Base-by-base conservation (phyloP, 2,797 vertebrate species). In the Semotilus atromaculatus region DNA sequence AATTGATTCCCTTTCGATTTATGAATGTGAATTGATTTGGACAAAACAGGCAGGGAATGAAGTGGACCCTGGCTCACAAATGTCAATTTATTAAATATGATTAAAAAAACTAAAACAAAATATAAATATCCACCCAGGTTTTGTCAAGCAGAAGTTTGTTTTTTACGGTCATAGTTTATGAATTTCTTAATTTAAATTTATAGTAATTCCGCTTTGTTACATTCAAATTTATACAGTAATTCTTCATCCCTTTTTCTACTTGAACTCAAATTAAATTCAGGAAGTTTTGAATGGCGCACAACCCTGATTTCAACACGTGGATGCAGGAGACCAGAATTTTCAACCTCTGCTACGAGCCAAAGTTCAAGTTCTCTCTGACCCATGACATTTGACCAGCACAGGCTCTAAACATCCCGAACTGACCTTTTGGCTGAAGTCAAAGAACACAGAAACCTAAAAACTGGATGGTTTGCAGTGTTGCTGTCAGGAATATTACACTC, bases 301-400 rank as follows among this genome's bases (percentile, higher is more conserved):
- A 31, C 26, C 1, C 8, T 31, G 43, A 11, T 73, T 31, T 73
- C 1, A 19, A 11, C 8, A 8, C 5, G 4, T 51, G 4, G 23
- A 48, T 48, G 18, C 45, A 19, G 26, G 45, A 74, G 5, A 74
- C 29, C 18, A 34, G 43, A 34, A 4, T 34, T 55, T 75, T n/a
- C 2, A 21, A 13, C 31, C 23, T 36, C 9, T 4, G 10, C 31
- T 55, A 5, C 3, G 1, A 55, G 48, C 1, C 21, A 9, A 16
- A 58, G 19, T 76, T 16, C 3, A 75, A 36, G 31, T 64, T 78
- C 5, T 31, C n/a, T 78, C n/a, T 62, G n/a, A 62, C 36, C 38
- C 29, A n/a, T 64, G 14, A 45, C n/a, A 78, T 62, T 64, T 64
- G 55, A 78, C 26, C 55, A 78, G 18, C 26, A 62, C 29, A 51